Evolutionary conservation across 2,113 vertebrate genomes (phyloP), one percentile per base, ranked within the genome.

Genomic region (Cyrtonyx montezumae): DNA sequence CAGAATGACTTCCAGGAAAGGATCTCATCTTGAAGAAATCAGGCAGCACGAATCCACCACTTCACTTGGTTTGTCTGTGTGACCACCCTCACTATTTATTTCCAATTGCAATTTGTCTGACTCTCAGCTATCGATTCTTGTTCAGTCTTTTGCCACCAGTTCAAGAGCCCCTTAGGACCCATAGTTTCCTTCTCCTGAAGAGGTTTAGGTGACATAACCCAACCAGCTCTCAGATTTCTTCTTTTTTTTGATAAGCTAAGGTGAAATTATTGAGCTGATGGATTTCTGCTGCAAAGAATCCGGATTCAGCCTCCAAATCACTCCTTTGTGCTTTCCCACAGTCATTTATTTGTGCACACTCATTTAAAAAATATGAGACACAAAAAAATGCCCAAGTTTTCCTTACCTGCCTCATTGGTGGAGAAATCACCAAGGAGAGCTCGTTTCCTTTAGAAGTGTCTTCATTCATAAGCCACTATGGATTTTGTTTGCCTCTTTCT

Each of bases 91-190:
- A 1, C 16, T 49, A 34, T 61, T 77, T 69, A n/a, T 80, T 51
- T 77, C 84, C 87, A 43, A 40, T 26, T 73, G 76, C 14, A 59
- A 79, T 88, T 92, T 83, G 32, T 93, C 76, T 46, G 80, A 56
- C 59, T 92, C 63, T 21, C 63, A 43, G 87, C 34, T 26, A 14
- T 90, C 79, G 17, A 69, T 79, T 79, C 48, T 70, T 25, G 21
- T 62, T 45, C 79, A 76, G 83, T 63, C 63, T 93, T 79, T 90
- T 83, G 68, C 53, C 76, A 49, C 43, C 2, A 5, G 30, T 59
- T 75, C 34, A 81, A 56, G 58, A 79, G 45, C 28, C 79, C 75
- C 82, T 58, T 21, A 83, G 79, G 87, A 79, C 15, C 28, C 4
- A 8, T 53, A 8, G n/a, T 80, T 73, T 58, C 13, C 32, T 80